Evolutionary conservation across 1,140 invertebrate genomes (phyloP).

Genomic region (Propsilocerus akamusi): DNA sequence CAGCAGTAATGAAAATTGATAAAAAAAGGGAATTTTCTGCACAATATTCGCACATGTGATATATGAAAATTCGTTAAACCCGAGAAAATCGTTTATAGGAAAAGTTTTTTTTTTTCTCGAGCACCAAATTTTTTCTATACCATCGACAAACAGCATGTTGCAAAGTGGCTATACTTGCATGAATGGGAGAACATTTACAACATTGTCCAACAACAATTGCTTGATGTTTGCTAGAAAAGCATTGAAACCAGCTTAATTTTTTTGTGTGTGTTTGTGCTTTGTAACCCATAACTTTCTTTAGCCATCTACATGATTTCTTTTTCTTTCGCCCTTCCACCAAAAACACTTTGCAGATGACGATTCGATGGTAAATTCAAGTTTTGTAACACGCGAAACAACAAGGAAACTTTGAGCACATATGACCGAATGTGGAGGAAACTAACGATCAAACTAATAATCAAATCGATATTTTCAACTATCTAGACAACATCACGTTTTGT

Average conservation of each 20-base stretch:
- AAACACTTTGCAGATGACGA: constrained; percentile 1
- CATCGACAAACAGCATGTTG: constrained; percentile 2
- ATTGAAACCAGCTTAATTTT: background rate
- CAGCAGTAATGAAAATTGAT: too few species aligned
- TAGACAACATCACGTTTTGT: too few species aligned
- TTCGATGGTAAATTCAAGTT: background rate
- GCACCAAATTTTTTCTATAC: too few species aligned
- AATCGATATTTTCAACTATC: constrained; percentile 4
- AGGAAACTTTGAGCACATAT: background rate
- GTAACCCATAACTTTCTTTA: background rate
- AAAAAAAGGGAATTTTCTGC: too few species aligned
- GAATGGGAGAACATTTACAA: constrained; percentile 3
- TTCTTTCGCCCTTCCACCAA: too few species aligned
- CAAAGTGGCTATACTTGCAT: background rate
- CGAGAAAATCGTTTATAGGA: too few species aligned
- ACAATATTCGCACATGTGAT: too few species aligned
- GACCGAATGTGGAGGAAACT: background rate
- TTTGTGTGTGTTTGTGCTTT: background rate
- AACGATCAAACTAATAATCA: constrained; percentile 4
- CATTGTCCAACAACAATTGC: background rate
- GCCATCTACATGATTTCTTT: too few species aligned
- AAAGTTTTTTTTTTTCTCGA: too few species aligned
- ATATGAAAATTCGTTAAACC: too few species aligned
- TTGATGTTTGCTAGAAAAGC: too few species aligned
- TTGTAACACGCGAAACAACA: background rate